Conservation (phyloP, 1,140 invertebrate genomes). For the Zaprionus gabonicus region DNA sequence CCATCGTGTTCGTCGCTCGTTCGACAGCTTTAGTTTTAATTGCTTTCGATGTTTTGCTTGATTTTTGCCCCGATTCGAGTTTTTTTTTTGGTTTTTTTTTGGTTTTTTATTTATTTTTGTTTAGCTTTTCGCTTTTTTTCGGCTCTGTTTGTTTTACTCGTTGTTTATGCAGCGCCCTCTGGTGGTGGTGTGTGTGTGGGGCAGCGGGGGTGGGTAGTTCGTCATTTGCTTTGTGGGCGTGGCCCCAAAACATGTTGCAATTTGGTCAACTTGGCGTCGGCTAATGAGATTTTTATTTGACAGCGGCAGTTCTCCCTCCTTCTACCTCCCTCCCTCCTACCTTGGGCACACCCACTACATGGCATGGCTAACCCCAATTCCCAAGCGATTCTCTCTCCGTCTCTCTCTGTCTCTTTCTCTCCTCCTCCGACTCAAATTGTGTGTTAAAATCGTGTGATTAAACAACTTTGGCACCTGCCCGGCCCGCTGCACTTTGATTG, state of each 20-base stretch:
- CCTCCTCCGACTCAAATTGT: conserved; percentile 60
- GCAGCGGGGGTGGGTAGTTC: not conserved
- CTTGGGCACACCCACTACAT: not conserved
- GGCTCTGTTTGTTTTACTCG: conserved; percentile 45
- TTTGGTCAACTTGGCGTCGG: conserved; percentile 62
- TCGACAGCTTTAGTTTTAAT: conserved; percentile 74
- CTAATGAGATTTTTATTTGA: conserved; percentile 79
- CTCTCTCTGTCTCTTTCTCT: conserved; percentile 2
- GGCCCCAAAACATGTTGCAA: conserved; percentile 54
- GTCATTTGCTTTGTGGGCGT: conserved; percentile 7
- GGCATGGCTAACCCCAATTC: conserved; percentile 45
- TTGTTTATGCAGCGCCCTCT: conserved; percentile 6
- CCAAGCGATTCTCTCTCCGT: conserved; percentile 5
- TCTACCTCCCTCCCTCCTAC: not conserved
- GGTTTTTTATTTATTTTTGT: conserved; percentile 36
- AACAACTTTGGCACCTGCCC: conserved; percentile 72
- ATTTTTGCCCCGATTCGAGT: conserved; percentile 31
- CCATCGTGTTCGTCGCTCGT: not conserved
- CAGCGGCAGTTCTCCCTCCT: conserved; percentile 11
- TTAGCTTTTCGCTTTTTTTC: conserved; percentile 25
- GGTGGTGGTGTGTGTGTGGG: not conserved
- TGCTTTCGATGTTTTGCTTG: conserved; percentile 58
- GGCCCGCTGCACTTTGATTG: conserved; percentile 62
- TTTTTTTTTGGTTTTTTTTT: conserved; percentile 57
- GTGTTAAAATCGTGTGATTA: conserved; percentile 73